phyloP scores from a whole-genome alignment of 2,113 vertebrate genomes.

The Bettongia penicillata region DNA sequence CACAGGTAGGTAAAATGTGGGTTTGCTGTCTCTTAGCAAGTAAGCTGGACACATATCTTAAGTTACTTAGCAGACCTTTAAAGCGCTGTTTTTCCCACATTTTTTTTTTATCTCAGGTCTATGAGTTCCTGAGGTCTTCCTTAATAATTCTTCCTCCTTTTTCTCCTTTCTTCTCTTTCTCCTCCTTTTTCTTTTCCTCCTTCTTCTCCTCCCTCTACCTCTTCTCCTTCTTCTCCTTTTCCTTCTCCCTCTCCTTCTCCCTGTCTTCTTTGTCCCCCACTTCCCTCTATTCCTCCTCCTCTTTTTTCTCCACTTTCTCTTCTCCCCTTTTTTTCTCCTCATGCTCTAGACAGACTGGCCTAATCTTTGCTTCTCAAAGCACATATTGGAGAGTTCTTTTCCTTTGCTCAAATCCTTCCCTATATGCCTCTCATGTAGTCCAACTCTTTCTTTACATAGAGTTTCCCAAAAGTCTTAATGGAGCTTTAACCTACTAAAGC shows the following conservation, averaged over 20 bases:
- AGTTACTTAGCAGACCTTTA: neutral
- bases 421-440: neutral
- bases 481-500: neutral
- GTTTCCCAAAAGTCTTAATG: neutral
- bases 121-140: neutral
- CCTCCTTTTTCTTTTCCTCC: neutral
- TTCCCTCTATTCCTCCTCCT: neutral
- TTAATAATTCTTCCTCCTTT: neutral
- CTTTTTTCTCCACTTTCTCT: neutral
- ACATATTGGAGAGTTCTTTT: neutral
- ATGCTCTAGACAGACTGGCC: neutral
- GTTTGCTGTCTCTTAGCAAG: neutral
- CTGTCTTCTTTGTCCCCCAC: neutral
- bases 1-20: neutral
- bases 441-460: neutral
- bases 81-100: neutral
- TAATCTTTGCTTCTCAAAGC: neutral
- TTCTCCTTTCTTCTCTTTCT: neutral
- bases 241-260: neutral
- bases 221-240: neutral
- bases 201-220: neutral
- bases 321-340: neutral
- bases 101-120: neutral
- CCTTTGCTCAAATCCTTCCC: neutral
- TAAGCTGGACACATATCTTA: neutral